phyloP scores from a whole-genome alignment of 2,797 vertebrate species.

The Intellagama lesueurii region DNA sequence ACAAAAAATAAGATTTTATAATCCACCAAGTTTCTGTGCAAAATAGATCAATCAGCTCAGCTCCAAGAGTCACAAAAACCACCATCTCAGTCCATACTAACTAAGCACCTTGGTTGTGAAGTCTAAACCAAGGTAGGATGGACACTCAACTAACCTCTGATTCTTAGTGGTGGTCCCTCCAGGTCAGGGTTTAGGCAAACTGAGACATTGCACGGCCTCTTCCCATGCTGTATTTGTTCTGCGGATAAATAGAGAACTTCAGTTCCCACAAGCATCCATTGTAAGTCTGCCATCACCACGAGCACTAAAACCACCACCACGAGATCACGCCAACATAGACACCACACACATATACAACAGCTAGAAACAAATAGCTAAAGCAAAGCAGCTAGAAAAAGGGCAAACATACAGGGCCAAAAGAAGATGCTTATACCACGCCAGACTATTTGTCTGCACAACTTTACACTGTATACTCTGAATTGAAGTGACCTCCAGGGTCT shows the following conservation, averaged over 20 bases:
- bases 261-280: slow-evolving; percentile 49
- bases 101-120: slow-evolving; percentile 23
- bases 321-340: slow-evolving; percentile 40
- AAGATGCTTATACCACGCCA: neutral
- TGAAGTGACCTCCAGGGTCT: neutral
- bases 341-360: slow-evolving; percentile 42
- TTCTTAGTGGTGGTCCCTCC: slow-evolving; percentile 81
- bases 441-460: neutral
- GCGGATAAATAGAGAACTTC: slow-evolving; percentile 78
- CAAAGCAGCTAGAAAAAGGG: neutral
- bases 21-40: neutral
- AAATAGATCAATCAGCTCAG: slow-evolving; percentile 22
- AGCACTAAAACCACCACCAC: slow-evolving; percentile 22
- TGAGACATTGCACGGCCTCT: slow-evolving; percentile 79
- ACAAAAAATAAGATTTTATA: neutral
- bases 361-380: neutral
- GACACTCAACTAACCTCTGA: slow-evolving; percentile 77
- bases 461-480: neutral
- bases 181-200: slow-evolving; percentile 80
- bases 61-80: neutral
- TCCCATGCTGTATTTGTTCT: slow-evolving; percentile 84
- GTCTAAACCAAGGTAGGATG: slow-evolving; percentile 32
- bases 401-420: neutral
- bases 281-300: slow-evolving; percentile 23
- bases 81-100: neutral